These are phyloP conservation scores for Aethina tumida DNA, from an alignment of 1,140 invertebrate species.

Conservation along the genomic window DNA sequence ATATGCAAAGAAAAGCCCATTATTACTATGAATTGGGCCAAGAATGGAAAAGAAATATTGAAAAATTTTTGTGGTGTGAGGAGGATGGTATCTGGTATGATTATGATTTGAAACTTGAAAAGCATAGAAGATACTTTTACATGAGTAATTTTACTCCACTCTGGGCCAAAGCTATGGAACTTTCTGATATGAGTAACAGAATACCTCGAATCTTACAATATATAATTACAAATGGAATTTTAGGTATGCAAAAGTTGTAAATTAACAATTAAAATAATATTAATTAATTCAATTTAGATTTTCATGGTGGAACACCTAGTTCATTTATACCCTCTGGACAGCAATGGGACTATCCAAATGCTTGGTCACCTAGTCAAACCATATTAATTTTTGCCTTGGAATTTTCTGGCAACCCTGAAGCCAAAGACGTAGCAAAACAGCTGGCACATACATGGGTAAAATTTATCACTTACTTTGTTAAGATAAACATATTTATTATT, in stretches of 20 bases:
- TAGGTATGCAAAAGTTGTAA: slow-evolving; percentile 40
- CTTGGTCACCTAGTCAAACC: slow-evolving; percentile 76
- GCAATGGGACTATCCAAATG: slow-evolving; percentile 87
- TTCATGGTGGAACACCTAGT: slow-evolving; percentile 61
- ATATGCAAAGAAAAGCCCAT: slow-evolving; percentile 40
- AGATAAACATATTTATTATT: too few relatives aligned
- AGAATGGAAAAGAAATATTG: slow-evolving; percentile 33
- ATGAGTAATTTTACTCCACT: slow-evolving; percentile 59
- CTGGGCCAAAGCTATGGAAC: slow-evolving; percentile 42
- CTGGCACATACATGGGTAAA: slow-evolving; percentile 64
- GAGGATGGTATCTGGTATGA: slow-evolving; percentile 60
- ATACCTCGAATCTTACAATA: slow-evolving; percentile 41
- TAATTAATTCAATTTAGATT: not conserved
- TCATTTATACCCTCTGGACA: slow-evolving; percentile 58
- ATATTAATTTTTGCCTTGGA: slow-evolving; percentile 63
- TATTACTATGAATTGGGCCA: slow-evolving; percentile 33
- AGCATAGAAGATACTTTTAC: slow-evolving; percentile 46
- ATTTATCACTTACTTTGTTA: too few relatives aligned
- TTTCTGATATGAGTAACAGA: slow-evolving; percentile 28
- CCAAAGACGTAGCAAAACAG: slow-evolving; percentile 52
- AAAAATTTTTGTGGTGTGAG: slow-evolving; percentile 45
- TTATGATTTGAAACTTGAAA: slow-evolving; percentile 41
- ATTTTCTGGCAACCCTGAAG: slow-evolving; percentile 44
- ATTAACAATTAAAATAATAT: slow-evolving; percentile 1
- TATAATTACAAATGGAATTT: slow-evolving; percentile 39